These are phyloP conservation scores for Kuschelorhynchus macadamiae DNA, from an alignment of 2,888 invertebrate species.

Conservation along the genomic window DNA sequence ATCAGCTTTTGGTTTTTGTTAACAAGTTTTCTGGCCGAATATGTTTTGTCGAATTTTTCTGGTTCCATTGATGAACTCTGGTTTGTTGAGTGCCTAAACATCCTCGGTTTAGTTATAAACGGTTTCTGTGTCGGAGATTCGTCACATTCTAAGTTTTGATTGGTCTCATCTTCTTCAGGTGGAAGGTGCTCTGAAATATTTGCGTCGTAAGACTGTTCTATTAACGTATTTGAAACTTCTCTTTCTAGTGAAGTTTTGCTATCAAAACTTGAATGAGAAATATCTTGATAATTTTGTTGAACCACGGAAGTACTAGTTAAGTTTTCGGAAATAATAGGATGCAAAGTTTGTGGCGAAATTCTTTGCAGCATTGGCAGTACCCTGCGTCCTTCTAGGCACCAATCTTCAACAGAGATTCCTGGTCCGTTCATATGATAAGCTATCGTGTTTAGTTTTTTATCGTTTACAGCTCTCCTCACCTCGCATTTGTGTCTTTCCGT, in stretches of 20 bases:
- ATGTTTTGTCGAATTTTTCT: slow-evolving; percentile 1
- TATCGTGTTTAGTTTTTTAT: slow-evolving; percentile 89
- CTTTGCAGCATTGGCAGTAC: slow-evolving; percentile 87
- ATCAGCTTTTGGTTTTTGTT: slow-evolving; percentile 65
- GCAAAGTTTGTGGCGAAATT: slow-evolving; percentile 86
- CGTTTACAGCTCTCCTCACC: slow-evolving; percentile 91
- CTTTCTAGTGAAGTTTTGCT: too few relatives aligned
- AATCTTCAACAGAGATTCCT: slow-evolving; percentile 77
- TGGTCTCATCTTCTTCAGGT: too few relatives aligned
- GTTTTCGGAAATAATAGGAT: slow-evolving; percentile 86
- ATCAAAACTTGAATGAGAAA: too few relatives aligned
- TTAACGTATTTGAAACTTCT: too few relatives aligned
- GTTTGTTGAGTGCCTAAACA: too few relatives aligned
- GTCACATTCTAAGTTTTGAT: too few relatives aligned
- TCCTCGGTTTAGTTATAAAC: too few relatives aligned
- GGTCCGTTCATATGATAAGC: slow-evolving; percentile 84
- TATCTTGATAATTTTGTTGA: slow-evolving; percentile 19
- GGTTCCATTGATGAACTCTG: background rate
- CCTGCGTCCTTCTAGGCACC: slow-evolving; percentile 90
- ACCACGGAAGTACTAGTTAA: background rate
- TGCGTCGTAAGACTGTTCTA: too few relatives aligned
- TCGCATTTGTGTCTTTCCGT: slow-evolving; percentile 93
- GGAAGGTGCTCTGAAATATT: too few relatives aligned
- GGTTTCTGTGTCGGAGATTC: too few relatives aligned
- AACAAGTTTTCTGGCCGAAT: slow-evolving; percentile 54